Evolutionary conservation across 2,888 invertebrate species (phyloP).

Genomic region (Zonitis immaculata): DNA sequence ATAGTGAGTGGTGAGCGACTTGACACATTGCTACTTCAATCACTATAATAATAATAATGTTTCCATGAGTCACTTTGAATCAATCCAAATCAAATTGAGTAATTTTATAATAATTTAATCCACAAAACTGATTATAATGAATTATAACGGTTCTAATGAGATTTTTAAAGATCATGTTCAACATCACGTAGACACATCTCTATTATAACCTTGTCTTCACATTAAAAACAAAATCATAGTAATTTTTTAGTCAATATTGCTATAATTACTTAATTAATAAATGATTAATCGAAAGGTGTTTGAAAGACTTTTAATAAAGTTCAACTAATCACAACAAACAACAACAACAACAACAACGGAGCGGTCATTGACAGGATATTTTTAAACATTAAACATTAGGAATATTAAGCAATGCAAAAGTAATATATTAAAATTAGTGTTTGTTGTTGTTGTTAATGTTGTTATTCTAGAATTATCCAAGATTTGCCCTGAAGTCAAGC

Average conservation of each 20-base stretch:
- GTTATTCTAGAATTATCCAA: slow-evolving; percentile 8
- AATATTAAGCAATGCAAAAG: slow-evolving; percentile 21
- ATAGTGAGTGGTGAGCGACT: too few species aligned
- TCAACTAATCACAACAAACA: too few species aligned
- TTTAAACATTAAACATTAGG: slow-evolving; percentile 14
- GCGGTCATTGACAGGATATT: slow-evolving; percentile 25
- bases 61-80: too few species aligned
- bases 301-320: slow-evolving; percentile 14
- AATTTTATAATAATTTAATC: background rate
- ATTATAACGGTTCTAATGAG: background rate
- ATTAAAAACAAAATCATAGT: too few species aligned
- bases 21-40: too few species aligned
- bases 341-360: too few species aligned
- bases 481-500: slow-evolving; percentile 10
- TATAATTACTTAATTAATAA: too few species aligned
- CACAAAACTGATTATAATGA: background rate
- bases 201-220: slow-evolving; percentile 2
- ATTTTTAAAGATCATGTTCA: background rate
- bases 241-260: too few species aligned
- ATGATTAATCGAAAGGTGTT: slow-evolving; percentile 15
- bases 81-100: too few species aligned
- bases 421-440: slow-evolving; percentile 16
- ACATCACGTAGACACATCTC: slow-evolving; percentile 4
- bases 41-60: too few species aligned
- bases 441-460: slow-evolving; percentile 16